Conservation (phyloP, 2,113 vertebrate genomes). For the Felis catus region DNA sequence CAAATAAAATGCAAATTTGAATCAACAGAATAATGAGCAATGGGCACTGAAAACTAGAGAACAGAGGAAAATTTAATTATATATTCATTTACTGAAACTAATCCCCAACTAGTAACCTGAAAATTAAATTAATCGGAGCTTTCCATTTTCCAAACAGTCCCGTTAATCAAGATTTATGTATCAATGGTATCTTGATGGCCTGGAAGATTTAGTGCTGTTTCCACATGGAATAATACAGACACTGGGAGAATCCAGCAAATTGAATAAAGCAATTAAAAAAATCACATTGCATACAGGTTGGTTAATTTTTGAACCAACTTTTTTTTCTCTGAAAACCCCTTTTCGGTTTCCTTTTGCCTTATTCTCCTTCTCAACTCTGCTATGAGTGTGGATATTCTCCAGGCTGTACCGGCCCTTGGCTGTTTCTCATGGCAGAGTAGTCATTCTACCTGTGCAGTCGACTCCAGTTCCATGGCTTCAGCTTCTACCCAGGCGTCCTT, state of each 20-base stretch:
- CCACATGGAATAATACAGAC: not conserved
- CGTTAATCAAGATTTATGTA: not conserved
- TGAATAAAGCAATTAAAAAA: not conserved
- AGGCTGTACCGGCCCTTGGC: not conserved
- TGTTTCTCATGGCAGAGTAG: not conserved
- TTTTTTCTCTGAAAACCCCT: not conserved
- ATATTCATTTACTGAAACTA: not conserved
- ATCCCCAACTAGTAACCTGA: not conserved
- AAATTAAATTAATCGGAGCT: not conserved
- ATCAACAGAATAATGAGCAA: not conserved
- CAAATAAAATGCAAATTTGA: slow-evolving; percentile 14
- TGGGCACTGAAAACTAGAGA: not conserved
- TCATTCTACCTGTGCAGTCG: not conserved
- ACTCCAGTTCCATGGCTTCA: not conserved
- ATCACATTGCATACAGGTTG: not conserved
- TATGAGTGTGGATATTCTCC: too few relatives aligned
- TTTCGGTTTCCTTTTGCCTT: not conserved
- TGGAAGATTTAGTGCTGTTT: slow-evolving; percentile 1
- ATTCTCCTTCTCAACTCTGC: not conserved
- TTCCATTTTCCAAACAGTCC: not conserved
- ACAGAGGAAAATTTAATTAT: not conserved
- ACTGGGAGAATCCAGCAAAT: not conserved
- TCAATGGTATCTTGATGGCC: not conserved
- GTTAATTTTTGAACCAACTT: not conserved
- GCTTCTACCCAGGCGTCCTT: not conserved